Evolutionary conservation across 1,140 invertebrate genomes (phyloP), one percentile per base, ranked within the genome.

Genomic region (Tribolium madens): DNA sequence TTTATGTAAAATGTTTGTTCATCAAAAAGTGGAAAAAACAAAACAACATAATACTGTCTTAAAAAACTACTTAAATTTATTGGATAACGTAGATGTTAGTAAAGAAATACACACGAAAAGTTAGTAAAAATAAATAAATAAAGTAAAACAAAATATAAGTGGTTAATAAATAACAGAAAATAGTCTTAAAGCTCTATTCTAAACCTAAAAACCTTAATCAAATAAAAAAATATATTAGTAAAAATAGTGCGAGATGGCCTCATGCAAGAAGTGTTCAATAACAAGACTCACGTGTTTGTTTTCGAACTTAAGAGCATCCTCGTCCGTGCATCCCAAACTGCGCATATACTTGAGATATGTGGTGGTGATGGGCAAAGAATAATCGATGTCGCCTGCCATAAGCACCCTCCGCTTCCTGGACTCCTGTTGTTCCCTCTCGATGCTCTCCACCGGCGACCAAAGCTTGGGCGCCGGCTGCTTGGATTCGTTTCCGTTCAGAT

Each of bases 261-360:
- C 83, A 80, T 81, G 81, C 79, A 84, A 78, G 73, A 85, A 84
- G 33, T 76, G 75, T 64, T 85, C 83, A 80, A 85, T 81, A 70
- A 81, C 73, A 74, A 79, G 73, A 85, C 84, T 84, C 81, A 85
- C 84, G 79, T 82, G 80, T 77, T 82, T 84, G 73, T 87, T 90
- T 57, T 92, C 90, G 60, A 88, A 87, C 53, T 90, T 89, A 81
- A 91, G 80, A 0, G 90, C 88, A 46, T 92, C 91, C 78, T 89
- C 88, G 79, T 91, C 90, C 36, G 86, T 87, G 64, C 88, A 86
- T 21, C 89, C 89, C 85, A 92, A 87, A 81, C 88, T 92, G 82
- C 91, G 88, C 87, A 93, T 93, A 82, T 95, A 92, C 84, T 95
- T 95, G 84, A 96, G 87, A 85, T 95, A 95, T 1, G 94, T 93